Conservation (phyloP, 2,797 vertebrate genomes). For the Tapirus indicus region DNA sequence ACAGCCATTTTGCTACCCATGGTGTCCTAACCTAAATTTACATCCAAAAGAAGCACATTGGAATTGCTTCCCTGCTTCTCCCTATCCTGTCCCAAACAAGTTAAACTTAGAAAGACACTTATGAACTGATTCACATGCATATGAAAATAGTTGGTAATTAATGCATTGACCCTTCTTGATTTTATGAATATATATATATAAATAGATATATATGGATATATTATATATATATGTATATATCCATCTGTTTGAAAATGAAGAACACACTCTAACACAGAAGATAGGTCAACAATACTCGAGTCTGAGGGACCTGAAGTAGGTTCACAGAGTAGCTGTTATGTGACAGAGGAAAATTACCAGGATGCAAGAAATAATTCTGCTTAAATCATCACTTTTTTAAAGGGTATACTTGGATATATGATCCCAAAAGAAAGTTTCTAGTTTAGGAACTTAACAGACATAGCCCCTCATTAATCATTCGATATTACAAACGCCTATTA, state of each 20-base stretch:
- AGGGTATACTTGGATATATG: too few relatives aligned
- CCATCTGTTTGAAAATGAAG: neutral
- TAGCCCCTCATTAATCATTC: neutral
- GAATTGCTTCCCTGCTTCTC: neutral
- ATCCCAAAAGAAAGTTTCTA: neutral
- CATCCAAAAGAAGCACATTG: neutral
- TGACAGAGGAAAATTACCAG: neutral
- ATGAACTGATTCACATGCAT: neutral
- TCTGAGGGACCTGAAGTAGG: neutral
- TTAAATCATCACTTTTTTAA: neutral
- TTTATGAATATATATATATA: too few relatives aligned
- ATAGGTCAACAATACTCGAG: neutral
- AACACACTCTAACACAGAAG: neutral
- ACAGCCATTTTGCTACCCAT: fast-evolving
- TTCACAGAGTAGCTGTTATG: neutral
- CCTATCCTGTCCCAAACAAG: neutral
- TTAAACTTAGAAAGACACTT: neutral
- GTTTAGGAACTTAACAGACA: neutral
- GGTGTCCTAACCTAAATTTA: too few relatives aligned
- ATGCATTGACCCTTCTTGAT: neutral
- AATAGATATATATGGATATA: too few relatives aligned
- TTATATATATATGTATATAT: neutral
- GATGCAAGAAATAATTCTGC: neutral
- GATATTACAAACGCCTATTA: neutral
- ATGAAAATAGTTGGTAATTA: neutral